Conservation (phyloP, 1,140 invertebrate genomes). For the Drosophila arizonae region DNA sequence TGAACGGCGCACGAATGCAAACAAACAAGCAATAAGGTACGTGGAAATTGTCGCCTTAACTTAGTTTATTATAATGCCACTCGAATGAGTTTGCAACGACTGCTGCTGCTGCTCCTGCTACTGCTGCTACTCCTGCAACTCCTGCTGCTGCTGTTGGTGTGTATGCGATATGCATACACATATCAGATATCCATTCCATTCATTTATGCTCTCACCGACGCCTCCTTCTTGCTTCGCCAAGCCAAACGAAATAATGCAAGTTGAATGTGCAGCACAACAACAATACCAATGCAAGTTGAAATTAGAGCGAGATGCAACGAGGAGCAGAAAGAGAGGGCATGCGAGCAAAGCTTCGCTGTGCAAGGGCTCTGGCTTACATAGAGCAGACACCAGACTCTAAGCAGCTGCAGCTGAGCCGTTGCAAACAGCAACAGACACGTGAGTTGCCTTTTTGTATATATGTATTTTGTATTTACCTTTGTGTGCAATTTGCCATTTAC, state of each 20-base stretch:
- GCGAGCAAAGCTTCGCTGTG: conserved; percentile 2
- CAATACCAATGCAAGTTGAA: conserved; percentile 19
- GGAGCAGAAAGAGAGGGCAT: too few relatives aligned
- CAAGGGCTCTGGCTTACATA: conserved; percentile 18
- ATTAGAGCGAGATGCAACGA: neutral
- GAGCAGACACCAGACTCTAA: conserved; percentile 19
- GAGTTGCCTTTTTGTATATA: conserved; percentile 35
- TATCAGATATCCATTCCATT: conserved; percentile 54
- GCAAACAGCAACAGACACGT: conserved; percentile 64
- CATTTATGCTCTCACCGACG: conserved; percentile 64
- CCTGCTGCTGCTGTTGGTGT: neutral
- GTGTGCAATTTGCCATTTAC: conserved; percentile 75
- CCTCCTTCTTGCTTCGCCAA: conserved; percentile 30
- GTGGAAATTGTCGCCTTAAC: conserved; percentile 76
- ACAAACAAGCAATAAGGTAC: conserved; percentile 77
- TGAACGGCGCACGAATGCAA: conserved; percentile 56
- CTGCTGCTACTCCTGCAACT: neutral
- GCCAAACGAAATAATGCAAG: conserved; percentile 66
- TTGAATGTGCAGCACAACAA: conserved; percentile 41
- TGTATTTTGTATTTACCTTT: conserved; percentile 30
- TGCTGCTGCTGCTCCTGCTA: conserved; percentile 10
- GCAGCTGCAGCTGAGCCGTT: neutral
- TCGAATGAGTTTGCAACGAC: conserved; percentile 70
- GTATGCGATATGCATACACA: neutral
- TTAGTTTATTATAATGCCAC: conserved; percentile 79